phyloP scores from a whole-genome alignment of 1,140 invertebrate genomes.

The Rhizoglyphus robini region DNA sequence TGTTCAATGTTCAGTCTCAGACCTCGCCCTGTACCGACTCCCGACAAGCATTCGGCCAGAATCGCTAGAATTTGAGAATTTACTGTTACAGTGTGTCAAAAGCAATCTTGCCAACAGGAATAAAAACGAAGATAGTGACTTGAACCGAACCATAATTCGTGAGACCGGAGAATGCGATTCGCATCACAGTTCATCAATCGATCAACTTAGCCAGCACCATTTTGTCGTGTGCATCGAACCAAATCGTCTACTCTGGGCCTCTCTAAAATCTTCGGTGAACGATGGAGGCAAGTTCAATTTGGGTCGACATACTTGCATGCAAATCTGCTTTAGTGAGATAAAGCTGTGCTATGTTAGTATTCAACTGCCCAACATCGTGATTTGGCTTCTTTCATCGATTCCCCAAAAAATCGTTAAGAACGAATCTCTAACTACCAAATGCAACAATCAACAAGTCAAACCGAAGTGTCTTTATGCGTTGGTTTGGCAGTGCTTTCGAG shows the following conservation, averaged over 20 bases:
- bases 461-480: background rate
- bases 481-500: conserved; percentile 8
- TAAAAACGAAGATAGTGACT: background rate
- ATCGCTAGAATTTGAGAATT: background rate
- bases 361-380: conserved; percentile 8
- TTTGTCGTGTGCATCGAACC: background rate
- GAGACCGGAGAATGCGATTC: background rate
- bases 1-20: background rate
- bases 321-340: background rate
- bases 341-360: background rate
- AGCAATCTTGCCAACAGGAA: background rate
- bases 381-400: conserved; percentile 6
- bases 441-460: background rate
- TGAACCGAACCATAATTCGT: background rate
- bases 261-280: background rate
- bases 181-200: background rate
- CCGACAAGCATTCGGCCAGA: background rate
- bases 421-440: background rate
- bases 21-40: background rate
- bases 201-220: background rate
- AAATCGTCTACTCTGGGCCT: background rate
- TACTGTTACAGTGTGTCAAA: background rate
- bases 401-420: background rate
- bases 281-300: background rate
- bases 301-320: background rate